Evolutionary conservation across 53 echinoderm and acorn worm genomes (phyloP), one percentile per base, ranked within the genome.

Genomic region (Henricia sp.): DNA sequence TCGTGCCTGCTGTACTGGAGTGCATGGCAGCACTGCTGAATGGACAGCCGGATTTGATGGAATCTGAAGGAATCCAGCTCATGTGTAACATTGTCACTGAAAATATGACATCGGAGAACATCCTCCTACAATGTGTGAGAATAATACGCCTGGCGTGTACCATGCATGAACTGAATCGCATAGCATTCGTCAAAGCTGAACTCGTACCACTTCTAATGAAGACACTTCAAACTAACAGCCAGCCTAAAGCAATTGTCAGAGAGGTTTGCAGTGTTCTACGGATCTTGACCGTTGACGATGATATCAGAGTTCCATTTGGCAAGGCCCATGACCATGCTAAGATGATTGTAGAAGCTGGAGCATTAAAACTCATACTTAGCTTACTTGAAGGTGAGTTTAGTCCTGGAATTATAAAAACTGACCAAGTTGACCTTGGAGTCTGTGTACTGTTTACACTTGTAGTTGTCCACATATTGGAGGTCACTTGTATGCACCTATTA

Each of bases 241-340:
- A 70, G 30, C 50, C 73, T 33, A 67, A 64, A 28, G 35, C 53
- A 19, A 68, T 92, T 0, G 82, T 95, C 24, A 75, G 53, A 55
- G 99, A 92, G 85, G 84, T 84, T 5, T 92, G 92, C 51, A 77
- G 90, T 1, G 86, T 91, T 1, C 78, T 99, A 38, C 46, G 92
- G 16, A 69, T 85, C 20, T 85, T 99, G 24, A 91, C 92, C 0
- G 82, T 75, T 3, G 99, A 99, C 65, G 99, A 99, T 87, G 99
- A 99, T 64, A 71, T 97, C 53, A 82, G 95, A 29, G 95, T 92
- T 25, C 88, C 99, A 1, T 99, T 95, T 82, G 99, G 99, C 25
- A 94, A 99, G 19, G 95, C 95, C 55, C 99, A 99, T 82, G 99
- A 99, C 36, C 99, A 99, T 82, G 99, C 99, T 23, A 99, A 95